These are phyloP conservation scores for Lasioglossum baleicum DNA, from an alignment of 1,140 invertebrate genomes.

Conservation along the genomic window DNA sequence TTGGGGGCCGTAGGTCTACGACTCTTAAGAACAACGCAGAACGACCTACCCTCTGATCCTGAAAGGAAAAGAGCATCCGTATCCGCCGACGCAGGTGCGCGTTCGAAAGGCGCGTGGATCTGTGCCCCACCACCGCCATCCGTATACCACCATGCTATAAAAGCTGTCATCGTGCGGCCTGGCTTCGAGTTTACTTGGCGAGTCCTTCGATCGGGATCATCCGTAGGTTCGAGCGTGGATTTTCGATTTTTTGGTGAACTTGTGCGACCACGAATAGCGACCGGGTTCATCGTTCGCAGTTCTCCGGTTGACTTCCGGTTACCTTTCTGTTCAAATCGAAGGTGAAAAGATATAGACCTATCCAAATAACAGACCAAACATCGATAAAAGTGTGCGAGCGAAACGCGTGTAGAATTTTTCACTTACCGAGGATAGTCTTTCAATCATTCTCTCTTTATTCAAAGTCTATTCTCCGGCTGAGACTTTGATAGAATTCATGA, in stretches of 20 bases:
- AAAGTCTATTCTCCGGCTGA: no score
- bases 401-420: no score
- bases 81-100: constrained; percentile 56
- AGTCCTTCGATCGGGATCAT: constrained; percentile 48
- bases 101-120: constrained; percentile 35
- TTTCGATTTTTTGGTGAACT: constrained; percentile 23
- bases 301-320: not conserved
- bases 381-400: no score
- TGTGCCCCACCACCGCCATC: constrained; percentile 33
- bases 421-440: no score
- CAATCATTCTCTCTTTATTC: no score
- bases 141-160: constrained; percentile 44
- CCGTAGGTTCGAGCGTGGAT: not conserved
- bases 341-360: not conserved
- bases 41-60: not conserved
- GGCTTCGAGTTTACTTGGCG: constrained; percentile 47
- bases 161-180: constrained; percentile 34
- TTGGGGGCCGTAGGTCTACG: not conserved
- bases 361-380: no score
- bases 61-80: not conserved
- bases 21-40: not conserved
- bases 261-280: constrained; percentile 9
- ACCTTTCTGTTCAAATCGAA: not conserved
- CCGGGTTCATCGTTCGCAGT: no score
- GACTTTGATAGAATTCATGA: no score